These are phyloP conservation scores for Phylloscopus trochilus DNA, from an alignment of 2,113 vertebrate species.

Conservation along the genomic window DNA sequence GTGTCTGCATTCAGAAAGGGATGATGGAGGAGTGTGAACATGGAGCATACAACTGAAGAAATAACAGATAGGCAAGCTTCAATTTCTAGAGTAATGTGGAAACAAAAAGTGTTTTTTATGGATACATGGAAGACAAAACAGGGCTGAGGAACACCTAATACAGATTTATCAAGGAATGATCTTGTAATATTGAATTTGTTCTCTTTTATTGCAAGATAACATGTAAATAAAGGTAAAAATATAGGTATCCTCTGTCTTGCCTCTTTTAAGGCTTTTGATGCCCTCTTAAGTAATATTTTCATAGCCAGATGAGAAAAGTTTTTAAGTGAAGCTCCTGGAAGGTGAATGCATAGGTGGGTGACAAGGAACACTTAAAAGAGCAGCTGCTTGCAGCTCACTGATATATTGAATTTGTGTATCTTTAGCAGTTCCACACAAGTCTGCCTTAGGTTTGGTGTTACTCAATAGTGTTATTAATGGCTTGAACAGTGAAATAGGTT, in stretches of 20 bases:
- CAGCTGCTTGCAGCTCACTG: neutral
- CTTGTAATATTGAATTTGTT: neutral
- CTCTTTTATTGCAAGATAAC: neutral
- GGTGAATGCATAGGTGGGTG: neutral
- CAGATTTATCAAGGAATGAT: neutral
- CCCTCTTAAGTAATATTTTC: neutral
- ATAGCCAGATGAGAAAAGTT: neutral
- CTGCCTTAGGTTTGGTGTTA: neutral
- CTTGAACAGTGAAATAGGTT: constrained; percentile 34
- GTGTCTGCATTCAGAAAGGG: neutral
- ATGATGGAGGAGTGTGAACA: neutral
- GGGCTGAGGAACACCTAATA: neutral
- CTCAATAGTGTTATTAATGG: constrained; percentile 11
- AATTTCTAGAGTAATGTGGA: neutral
- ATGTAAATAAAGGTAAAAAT: neutral
- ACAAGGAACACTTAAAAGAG: neutral
- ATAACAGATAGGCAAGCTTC: neutral
- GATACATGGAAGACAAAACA: neutral
- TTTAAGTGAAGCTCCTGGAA: neutral
- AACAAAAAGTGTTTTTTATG: neutral
- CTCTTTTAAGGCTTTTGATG: neutral
- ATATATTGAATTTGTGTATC: neutral
- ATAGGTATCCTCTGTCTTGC: neutral
- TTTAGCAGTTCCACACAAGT: neutral
- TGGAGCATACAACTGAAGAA: neutral